Percentiles rank a stretch among this genome's conserved stretches.
phyloP scores from a whole-genome alignment of 2,888 invertebrate species.

The Leptarthrus brevirostris region DNA sequence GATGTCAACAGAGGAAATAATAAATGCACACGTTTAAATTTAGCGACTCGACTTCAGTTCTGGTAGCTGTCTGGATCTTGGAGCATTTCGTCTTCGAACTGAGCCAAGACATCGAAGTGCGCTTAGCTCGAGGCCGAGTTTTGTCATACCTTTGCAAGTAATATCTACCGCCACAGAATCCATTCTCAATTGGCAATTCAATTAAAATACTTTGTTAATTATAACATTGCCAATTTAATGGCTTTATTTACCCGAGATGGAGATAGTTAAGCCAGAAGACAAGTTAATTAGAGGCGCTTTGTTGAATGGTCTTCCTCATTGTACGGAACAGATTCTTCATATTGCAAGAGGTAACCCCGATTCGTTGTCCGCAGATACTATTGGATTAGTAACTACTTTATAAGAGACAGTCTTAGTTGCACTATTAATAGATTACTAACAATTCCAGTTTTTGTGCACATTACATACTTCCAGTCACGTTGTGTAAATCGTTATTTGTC shows the following conservation, averaged over 20 bases:
- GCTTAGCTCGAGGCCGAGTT: constrained; percentile 39
- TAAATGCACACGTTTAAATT: constrained; percentile 58
- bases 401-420: no score
- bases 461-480: no score
- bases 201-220: constrained; percentile 58
- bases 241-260: constrained; percentile 48
- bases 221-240: constrained; percentile 57
- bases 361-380: no score
- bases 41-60: constrained; percentile 18
- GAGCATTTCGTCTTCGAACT: constrained; percentile 30
- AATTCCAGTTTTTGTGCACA: no score
- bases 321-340: no score
- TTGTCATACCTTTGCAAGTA: constrained; percentile 48
- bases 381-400: no score
- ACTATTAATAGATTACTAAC: no score
- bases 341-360: no score
- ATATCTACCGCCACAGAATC: constrained; percentile 41
- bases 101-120: constrained; percentile 25
- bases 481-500: no score
- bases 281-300: constrained; percentile 37
- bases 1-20: constrained; percentile 58
- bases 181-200: constrained; percentile 54
- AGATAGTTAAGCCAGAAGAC: constrained; percentile 22
- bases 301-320: constrained; percentile 14
- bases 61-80: constrained; percentile 5